Evolutionary conservation across 2,888 invertebrate genomes (phyloP).

Genomic region (Globia sparganii): DNA sequence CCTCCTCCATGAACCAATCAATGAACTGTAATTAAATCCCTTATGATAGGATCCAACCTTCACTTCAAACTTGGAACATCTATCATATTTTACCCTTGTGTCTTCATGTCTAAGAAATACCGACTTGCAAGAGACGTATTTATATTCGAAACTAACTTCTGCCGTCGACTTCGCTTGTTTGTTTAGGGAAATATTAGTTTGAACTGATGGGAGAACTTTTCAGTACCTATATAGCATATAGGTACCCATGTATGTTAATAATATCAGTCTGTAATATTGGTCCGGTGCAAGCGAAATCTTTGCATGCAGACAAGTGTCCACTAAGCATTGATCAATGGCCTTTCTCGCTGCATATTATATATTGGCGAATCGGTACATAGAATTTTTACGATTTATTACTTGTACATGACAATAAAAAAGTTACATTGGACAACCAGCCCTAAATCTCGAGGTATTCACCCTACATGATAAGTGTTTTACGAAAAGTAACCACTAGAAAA

Average conservation of each 20-base stretch:
- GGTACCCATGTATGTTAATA: background rate
- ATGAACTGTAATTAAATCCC: slow-evolving; percentile 33
- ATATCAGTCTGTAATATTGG: background rate
- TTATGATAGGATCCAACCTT: slow-evolving; percentile 10
- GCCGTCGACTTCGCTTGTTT: slow-evolving; percentile 9
- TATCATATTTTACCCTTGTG: slow-evolving; percentile 40
- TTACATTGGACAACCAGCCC: background rate
- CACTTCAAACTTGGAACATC: slow-evolving; percentile 41
- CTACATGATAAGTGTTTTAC: background rate
- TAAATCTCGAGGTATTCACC: background rate
- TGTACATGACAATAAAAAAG: background rate
- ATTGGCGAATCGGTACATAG: background rate
- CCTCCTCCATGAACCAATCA: slow-evolving; percentile 9
- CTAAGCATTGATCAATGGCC: background rate
- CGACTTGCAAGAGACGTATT: slow-evolving; percentile 40
- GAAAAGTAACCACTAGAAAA: too few relatives aligned
- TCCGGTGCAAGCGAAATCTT: background rate
- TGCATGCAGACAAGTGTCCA: background rate
- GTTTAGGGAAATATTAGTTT: slow-evolving; percentile 27
- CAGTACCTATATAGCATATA: background rate
- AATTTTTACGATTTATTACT: background rate
- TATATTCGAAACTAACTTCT: slow-evolving; percentile 23
- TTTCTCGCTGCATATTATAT: background rate
- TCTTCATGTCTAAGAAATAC: slow-evolving; percentile 26
- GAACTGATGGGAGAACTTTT: background rate